Conservation (phyloP, 2,113 vertebrate genomes). For the Galbula dea region DNA sequence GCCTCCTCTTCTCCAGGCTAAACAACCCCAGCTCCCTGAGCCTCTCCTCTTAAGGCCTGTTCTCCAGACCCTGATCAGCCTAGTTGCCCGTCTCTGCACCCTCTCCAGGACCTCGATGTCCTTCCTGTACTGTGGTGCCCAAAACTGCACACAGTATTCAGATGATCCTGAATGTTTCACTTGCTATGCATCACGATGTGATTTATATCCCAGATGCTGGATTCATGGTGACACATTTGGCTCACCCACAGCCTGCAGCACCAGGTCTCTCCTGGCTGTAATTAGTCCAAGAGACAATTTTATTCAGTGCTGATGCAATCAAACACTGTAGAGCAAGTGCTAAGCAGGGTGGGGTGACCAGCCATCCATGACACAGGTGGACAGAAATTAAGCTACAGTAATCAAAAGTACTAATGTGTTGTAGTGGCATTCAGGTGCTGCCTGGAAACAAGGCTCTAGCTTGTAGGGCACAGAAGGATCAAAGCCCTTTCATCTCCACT, state of each 20-base stretch:
- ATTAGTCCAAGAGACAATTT: slow-evolving; percentile 9
- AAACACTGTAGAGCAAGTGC: background rate
- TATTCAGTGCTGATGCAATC: background rate
- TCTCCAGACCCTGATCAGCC: too few relatives aligned
- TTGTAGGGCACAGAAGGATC: background rate
- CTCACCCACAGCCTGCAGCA: background rate
- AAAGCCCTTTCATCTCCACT: background rate
- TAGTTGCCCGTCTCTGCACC: too few relatives aligned
- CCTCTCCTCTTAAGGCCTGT: too few relatives aligned
- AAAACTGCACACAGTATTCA: too few relatives aligned
- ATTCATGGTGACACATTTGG: background rate
- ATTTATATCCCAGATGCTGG: background rate
- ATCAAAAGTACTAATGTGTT: background rate
- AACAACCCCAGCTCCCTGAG: too few relatives aligned
- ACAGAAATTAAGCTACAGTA: slow-evolving; percentile 14
- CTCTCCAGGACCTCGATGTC: too few relatives aligned
- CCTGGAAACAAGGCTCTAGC: background rate
- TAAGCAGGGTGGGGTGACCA: background rate
- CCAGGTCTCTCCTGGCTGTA: background rate
- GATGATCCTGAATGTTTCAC: background rate
- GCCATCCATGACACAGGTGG: background rate
- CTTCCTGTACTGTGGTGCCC: too few relatives aligned
- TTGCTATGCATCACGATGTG: background rate
- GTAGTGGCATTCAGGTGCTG: background rate
- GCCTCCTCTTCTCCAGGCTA: too few relatives aligned